phyloP scores from a whole-genome alignment of 2,113 vertebrate genomes.

The Pangasianodon gigas region DNA sequence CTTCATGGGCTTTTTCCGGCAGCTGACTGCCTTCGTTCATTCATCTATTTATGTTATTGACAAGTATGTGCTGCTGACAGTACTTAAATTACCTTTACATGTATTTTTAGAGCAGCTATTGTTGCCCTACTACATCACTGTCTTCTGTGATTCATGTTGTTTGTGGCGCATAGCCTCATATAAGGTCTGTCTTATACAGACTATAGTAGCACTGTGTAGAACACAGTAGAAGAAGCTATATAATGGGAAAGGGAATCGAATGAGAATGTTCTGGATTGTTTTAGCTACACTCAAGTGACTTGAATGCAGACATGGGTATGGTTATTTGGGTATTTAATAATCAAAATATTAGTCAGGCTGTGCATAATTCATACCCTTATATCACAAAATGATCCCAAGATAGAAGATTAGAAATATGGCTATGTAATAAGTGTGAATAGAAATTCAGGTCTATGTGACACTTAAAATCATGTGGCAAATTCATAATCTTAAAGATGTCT shows the following conservation, averaged over 20 bases:
- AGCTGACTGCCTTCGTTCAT: not conserved
- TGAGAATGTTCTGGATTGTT: not conserved
- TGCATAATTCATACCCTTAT: not conserved
- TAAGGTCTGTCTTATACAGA: not conserved
- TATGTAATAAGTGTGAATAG: not conserved
- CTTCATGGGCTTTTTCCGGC: not conserved
- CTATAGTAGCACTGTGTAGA: not conserved
- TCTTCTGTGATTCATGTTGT: slow-evolving; percentile 27
- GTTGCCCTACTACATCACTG: slow-evolving; percentile 5
- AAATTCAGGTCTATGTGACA: not conserved
- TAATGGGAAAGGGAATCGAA: not conserved
- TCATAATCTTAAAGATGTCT: not conserved
- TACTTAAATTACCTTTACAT: slow-evolving; percentile 27
- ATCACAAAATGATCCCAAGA: not conserved
- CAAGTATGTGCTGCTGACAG: slow-evolving; percentile 28
- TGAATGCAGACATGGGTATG: not conserved
- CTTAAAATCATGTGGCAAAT: not conserved
- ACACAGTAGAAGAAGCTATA: not conserved
- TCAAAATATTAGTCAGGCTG: not conserved
- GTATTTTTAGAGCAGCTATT: slow-evolving; percentile 47
- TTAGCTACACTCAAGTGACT: not conserved
- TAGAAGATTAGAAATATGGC: not conserved
- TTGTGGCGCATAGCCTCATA: not conserved
- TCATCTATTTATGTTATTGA: slow-evolving; percentile 28
- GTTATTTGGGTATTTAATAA: not conserved